A percentile compares a stretch with the other conserved stretches of the same genome.
Conservation (phyloP, 1,140 invertebrate species). For the Acromyrmex heyeri region DNA sequence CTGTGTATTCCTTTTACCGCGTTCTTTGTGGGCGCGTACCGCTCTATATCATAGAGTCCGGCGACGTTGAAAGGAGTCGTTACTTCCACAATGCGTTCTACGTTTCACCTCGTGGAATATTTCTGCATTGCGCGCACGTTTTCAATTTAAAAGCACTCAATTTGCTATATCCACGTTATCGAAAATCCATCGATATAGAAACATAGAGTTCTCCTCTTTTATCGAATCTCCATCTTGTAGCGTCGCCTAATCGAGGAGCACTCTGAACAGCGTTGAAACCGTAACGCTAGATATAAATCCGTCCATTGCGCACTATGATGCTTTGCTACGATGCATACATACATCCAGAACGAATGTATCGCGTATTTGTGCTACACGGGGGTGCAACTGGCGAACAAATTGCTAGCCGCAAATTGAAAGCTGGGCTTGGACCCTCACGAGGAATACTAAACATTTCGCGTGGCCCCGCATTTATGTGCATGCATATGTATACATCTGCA, state of each 20-base stretch:
- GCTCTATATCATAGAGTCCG: slow-evolving; percentile 15
- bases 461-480: slow-evolving; percentile 23
- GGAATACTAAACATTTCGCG: slow-evolving; percentile 83
- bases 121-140: slow-evolving; percentile 6
- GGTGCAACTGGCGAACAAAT: slow-evolving; percentile 77
- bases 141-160: neutral
- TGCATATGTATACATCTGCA: slow-evolving; percentile 19
- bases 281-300: slow-evolving; percentile 10
- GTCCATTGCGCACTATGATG: neutral
- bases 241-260: neutral
- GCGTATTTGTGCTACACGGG: slow-evolving; percentile 44
- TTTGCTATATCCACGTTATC: neutral
- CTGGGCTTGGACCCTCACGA: slow-evolving; percentile 70
- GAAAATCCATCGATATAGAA: neutral
- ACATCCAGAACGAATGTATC: slow-evolving; percentile 15
- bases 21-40: neutral
- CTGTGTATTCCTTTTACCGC: slow-evolving; percentile 2
- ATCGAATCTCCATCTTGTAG: neutral
- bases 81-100: slow-evolving; percentile 17
- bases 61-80: neutral
- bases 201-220: neutral
- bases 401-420: slow-evolving; percentile 83
- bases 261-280: neutral
- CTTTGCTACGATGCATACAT: neutral
- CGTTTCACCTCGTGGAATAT: neutral